Conservation (phyloP, 2,888 invertebrate species). For the Proisotoma minuta region DNA sequence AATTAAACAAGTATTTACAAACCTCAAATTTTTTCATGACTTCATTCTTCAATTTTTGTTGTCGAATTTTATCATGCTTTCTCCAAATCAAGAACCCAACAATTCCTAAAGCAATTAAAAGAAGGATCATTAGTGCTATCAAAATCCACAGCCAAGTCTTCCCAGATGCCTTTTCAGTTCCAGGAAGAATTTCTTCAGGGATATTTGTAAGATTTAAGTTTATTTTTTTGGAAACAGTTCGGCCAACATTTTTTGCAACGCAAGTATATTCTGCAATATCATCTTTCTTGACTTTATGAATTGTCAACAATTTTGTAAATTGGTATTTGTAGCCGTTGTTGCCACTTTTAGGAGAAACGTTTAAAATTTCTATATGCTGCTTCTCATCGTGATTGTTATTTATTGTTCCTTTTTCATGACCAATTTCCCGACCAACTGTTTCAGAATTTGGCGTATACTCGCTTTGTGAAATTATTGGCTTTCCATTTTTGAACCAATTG, state of each 20-base stretch:
- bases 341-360: not conserved
- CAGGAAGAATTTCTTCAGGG: not conserved
- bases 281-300: not conserved
- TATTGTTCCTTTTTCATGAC: too few species aligned
- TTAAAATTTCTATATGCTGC: not conserved
- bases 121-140: not conserved
- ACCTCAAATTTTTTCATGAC: constrained; percentile 17
- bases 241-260: not conserved
- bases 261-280: not conserved
- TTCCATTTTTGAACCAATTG: not conserved
- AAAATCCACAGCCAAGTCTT: constrained; percentile 15
- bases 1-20: not conserved
- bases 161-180: not conserved
- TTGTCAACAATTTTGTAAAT: not conserved
- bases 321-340: not conserved
- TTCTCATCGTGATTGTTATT: not conserved
- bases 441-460: not conserved
- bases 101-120: not conserved
- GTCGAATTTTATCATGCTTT: not conserved
- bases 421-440: too few species aligned
- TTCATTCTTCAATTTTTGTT: not conserved
- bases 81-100: not conserved
- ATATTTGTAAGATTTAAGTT: constrained; percentile 1
- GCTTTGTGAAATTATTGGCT: not conserved
- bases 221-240: not conserved